Evolutionary conservation across 2,888 invertebrate genomes (phyloP), one percentile per base, ranked within the genome.

Genomic region (Chalcis sispes): DNA sequence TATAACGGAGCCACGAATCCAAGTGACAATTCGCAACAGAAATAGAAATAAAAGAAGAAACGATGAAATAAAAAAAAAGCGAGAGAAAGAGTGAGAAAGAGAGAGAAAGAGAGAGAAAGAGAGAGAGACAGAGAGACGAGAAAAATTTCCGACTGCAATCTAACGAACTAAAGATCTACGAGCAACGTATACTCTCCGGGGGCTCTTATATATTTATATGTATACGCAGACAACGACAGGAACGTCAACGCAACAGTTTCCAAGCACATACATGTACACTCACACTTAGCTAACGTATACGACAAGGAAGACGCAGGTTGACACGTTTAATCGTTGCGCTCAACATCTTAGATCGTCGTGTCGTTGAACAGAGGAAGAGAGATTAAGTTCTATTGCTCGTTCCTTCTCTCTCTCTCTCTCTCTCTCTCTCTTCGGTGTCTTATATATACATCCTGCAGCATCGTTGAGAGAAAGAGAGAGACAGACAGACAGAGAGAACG

Each of bases 261-360:
- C 29, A 72, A 74, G 74, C 72, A 64, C 61, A 66, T 69, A 73
- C 72, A 58, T 62, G 58, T 78, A 69, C 59, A 61, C n/a, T n/a
- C n/a, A n/a, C n/a, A n/a, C n/a, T n/a, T n/a, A n/a, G n/a, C n/a
- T n/a, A n/a, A n/a, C n/a, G n/a, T n/a, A n/a, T n/a, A n/a, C n/a
- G n/a, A n/a, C n/a, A n/a, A n/a, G n/a, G n/a, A n/a, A 72, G 74
- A 77, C 76, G 66, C 74, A 66, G 65, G 52, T 78, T 77, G 78
- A 80, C 79, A 79, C 79, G 79, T 79, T 81, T 80, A 81, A 81
- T 80, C 79, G 80, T 71, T 74, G 76, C 67, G 59, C 70, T 69
- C 71, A 59, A 54, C 70, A 15, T 67, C 77, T 76, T 62, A 59
- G 76, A 77, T 71, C 66, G 58, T 73, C 46, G 50, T 2, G 25